Evolutionary conservation across 2,797 vertebrate genomes (phyloP).

Genomic region (Takifugu ocellatus): DNA sequence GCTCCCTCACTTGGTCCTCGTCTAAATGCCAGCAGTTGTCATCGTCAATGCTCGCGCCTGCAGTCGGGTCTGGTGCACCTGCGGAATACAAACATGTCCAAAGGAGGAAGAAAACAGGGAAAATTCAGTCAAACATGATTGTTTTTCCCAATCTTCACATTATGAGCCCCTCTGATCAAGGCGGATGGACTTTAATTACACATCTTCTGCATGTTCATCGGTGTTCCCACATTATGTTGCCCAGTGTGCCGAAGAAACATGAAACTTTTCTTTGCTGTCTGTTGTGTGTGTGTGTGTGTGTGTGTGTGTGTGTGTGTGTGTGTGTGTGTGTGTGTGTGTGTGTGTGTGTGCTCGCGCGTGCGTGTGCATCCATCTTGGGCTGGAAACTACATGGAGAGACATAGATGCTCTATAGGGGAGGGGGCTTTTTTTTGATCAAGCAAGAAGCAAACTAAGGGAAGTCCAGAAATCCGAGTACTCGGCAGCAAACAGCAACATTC

Average conservation of each 20-base stretch:
- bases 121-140: neutral
- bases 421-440: constrained; percentile 57
- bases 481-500: constrained; percentile 55
- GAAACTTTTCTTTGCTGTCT: constrained; percentile 17
- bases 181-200: too few species aligned
- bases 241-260: neutral
- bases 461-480: constrained; percentile 56
- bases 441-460: constrained; percentile 59
- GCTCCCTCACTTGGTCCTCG: constrained; percentile 95
- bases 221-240: too few species aligned
- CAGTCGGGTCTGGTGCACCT: constrained; percentile 96
- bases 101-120: neutral
- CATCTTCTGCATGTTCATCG: too few species aligned
- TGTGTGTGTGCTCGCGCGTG: constrained; percentile 1
- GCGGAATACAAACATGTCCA: constrained; percentile 14
- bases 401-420: neutral
- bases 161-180: too few species aligned
- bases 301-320: too few species aligned
- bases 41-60: constrained; percentile 94
- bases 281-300: neutral
- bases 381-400: constrained; percentile 42
- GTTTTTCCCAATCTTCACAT: constrained; percentile 10
- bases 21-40: constrained; percentile 99
- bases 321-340: too few species aligned
- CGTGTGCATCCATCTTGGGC: neutral